Evolutionary conservation across 2,888 invertebrate species (phyloP).

Genomic region (Meandrusa payeni): DNA sequence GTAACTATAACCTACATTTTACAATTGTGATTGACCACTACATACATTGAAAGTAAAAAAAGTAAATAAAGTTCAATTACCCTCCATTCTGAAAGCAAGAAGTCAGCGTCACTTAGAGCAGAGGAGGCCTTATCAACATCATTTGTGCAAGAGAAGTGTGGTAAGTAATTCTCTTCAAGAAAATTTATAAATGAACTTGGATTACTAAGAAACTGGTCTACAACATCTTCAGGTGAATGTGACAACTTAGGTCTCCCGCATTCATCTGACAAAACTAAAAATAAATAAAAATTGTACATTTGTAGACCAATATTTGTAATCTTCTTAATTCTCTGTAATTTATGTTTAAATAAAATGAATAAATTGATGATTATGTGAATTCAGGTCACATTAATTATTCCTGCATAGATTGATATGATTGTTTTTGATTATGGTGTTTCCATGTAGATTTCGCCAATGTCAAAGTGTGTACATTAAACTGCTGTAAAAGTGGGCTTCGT

Average conservation of each 20-base stretch:
- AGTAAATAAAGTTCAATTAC: no score
- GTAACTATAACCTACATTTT: no score
- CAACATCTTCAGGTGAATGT: conserved; percentile 83
- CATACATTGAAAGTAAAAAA: no score
- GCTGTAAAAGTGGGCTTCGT: no score
- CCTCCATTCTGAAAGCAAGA: conserved; percentile 84
- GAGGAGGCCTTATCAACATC: conserved; percentile 82
- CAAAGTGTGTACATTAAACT: no score
- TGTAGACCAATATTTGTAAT: neutral
- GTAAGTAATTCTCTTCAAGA: conserved; percentile 87
- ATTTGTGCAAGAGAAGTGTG: conserved; percentile 85
- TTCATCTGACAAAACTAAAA: conserved; percentile 17
- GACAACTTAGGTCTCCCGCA: conserved; percentile 28
- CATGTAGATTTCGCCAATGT: no score
- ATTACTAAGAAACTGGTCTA: conserved; percentile 84
- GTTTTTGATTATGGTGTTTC: no score
- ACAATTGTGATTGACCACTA: no score
- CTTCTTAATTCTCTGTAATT: neutral
- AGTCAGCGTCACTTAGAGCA: conserved; percentile 86
- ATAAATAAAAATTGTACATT: neutral
- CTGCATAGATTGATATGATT: no score
- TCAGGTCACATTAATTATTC: no score
- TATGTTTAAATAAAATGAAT: no score
- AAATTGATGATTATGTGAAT: no score
- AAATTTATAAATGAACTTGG: conserved; percentile 85